These are phyloP conservation scores for Cataglyphis cursor DNA, from an alignment of 2,888 invertebrate genomes.

Conservation along the genomic window DNA sequence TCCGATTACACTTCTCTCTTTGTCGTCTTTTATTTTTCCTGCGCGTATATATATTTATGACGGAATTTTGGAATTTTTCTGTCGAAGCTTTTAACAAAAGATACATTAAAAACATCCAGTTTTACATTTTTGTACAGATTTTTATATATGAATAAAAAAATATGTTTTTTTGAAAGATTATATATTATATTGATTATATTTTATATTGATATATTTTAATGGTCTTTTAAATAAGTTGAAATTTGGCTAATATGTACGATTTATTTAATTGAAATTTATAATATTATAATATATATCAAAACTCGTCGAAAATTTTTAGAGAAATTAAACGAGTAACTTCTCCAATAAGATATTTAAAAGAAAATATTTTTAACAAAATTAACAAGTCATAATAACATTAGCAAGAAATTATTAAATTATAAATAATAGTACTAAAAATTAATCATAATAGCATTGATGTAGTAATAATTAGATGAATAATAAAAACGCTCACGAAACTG, in stretches of 20 bases:
- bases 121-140: constrained; percentile 4
- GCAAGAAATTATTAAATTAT: neutral
- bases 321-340: neutral
- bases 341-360: neutral
- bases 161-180: neutral
- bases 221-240: neutral
- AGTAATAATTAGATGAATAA: neutral
- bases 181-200: too few species aligned
- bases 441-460: neutral
- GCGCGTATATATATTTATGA: neutral
- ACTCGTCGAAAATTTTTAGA: neutral
- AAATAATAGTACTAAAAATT: neutral
- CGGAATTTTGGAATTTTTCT: constrained; percentile 2
- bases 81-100: constrained; percentile 10
- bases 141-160: neutral
- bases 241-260: neutral
- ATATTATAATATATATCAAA: neutral
- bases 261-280: neutral
- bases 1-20: neutral
- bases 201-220: neutral
- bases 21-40: neutral
- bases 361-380: neutral
- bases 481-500: neutral
- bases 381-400: neutral
- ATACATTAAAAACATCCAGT: neutral